phyloP scores from a whole-genome alignment of 1,140 invertebrate genomes.

The Musca vetustissima region DNA sequence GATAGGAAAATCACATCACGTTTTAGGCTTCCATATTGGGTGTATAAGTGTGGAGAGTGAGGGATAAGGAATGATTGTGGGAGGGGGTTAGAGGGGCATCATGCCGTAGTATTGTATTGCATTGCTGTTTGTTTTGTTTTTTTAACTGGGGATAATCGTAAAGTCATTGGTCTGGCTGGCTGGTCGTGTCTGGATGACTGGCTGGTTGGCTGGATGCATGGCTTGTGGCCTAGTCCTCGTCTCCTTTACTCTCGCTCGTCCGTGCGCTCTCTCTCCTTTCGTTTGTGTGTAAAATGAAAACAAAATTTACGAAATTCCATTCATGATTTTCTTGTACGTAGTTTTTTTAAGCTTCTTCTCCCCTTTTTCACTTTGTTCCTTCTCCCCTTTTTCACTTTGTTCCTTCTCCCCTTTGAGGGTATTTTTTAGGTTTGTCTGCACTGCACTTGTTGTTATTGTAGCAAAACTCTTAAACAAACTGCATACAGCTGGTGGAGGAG shows the following conservation, averaged over 20 bases:
- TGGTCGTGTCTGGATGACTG: no score
- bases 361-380: neutral
- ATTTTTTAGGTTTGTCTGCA: neutral
- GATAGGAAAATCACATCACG: conserved; percentile 21
- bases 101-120: neutral
- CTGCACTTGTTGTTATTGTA: neutral
- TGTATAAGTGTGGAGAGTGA: no score
- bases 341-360: neutral
- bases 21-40: neutral
- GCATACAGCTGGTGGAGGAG: no score
- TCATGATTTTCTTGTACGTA: conserved; percentile 27
- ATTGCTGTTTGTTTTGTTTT: neutral
- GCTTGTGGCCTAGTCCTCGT: no score
- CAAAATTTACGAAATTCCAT: conserved; percentile 29
- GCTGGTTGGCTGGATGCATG: no score
- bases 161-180: no score
- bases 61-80: no score
- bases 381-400: neutral
- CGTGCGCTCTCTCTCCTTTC: no score
- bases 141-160: no score
- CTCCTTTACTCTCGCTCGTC: no score
- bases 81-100: no score
- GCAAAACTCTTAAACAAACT: neutral
- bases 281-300: conserved; percentile 14
- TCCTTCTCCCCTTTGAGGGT: neutral